phyloP scores from a whole-genome alignment of 2,797 vertebrate species.

The Lithobates pipiens region DNA sequence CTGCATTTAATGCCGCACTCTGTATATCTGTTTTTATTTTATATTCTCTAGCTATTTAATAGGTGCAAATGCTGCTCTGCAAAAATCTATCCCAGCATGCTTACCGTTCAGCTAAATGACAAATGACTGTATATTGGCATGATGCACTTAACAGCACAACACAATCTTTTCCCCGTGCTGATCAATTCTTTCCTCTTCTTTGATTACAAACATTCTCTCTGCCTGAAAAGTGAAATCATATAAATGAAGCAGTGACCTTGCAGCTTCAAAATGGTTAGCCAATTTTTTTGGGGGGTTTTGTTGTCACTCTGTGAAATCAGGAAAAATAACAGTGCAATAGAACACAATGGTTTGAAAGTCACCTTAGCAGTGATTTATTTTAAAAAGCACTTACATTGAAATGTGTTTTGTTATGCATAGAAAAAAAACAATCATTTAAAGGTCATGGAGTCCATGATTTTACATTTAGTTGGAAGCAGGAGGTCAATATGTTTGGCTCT shows the following conservation, averaged over 20 bases:
- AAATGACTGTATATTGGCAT: not conserved
- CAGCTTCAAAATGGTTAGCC: not conserved
- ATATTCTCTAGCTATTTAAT: not conserved
- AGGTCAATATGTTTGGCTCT: not conserved
- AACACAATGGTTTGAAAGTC: constrained; percentile 15
- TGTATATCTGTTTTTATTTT: not conserved
- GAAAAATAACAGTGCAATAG: constrained; percentile 12
- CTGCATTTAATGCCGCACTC: not conserved
- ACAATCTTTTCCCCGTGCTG: not conserved
- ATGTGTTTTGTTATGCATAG: constrained; percentile 29
- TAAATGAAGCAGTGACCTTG: constrained; percentile 25
- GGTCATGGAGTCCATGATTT: constrained; percentile 18
- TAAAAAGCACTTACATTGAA: constrained; percentile 8
- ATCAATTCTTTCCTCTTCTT: not conserved
- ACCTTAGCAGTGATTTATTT: constrained; percentile 26
- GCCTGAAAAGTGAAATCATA: not conserved
- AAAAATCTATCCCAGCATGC: not conserved
- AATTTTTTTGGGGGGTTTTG: constrained; percentile 10
- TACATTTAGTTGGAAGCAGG: constrained; percentile 9
- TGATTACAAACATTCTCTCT: constrained; percentile 2
- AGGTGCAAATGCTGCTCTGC: not conserved
- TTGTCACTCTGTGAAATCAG: constrained; percentile 36
- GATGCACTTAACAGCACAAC: constrained; percentile 13
- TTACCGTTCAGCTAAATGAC: not conserved
- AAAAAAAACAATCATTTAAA: constrained; percentile 34